Conservation (phyloP, 2,797 vertebrate species). For the Heliangelus exortis region DNA sequence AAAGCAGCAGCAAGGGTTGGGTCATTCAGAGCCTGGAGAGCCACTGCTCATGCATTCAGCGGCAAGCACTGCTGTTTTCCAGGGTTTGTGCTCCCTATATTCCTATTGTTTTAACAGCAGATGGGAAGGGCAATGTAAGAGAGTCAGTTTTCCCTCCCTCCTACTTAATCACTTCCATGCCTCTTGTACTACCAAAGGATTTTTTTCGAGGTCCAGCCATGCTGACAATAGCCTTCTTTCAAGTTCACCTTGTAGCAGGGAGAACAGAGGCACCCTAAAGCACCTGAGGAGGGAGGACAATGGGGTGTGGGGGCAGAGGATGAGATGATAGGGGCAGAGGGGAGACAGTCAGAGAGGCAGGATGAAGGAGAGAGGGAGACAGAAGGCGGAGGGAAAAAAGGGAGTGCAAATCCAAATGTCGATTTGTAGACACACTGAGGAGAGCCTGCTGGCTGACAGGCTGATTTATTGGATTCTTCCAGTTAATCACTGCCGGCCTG, state of each 20-base stretch:
- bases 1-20: background rate
- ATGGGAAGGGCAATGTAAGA: background rate
- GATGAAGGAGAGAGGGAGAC: background rate
- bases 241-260: conserved; percentile 72
- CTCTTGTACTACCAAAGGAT: conserved; percentile 33
- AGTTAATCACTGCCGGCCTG: conserved; percentile 91
- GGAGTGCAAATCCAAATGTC: conserved; percentile 86
- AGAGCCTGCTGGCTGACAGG: conserved; percentile 88
- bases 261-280: conserved; percentile 53
- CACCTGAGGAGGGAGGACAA: background rate
- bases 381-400: conserved; percentile 22
- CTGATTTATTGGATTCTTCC: conserved; percentile 97
- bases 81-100: background rate
- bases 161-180: background rate
- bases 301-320: background rate
- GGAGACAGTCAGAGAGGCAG: background rate
- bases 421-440: conserved; percentile 87
- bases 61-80: background rate
- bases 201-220: background rate
- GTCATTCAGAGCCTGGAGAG: background rate
- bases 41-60: background rate
- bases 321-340: background rate
- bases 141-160: background rate
- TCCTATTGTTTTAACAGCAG: background rate
- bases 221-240: conserved; percentile 53